These are phyloP conservation scores for Eremobia ochroleuca DNA, from an alignment of 2,888 invertebrate genomes.

Conservation along the genomic window DNA sequence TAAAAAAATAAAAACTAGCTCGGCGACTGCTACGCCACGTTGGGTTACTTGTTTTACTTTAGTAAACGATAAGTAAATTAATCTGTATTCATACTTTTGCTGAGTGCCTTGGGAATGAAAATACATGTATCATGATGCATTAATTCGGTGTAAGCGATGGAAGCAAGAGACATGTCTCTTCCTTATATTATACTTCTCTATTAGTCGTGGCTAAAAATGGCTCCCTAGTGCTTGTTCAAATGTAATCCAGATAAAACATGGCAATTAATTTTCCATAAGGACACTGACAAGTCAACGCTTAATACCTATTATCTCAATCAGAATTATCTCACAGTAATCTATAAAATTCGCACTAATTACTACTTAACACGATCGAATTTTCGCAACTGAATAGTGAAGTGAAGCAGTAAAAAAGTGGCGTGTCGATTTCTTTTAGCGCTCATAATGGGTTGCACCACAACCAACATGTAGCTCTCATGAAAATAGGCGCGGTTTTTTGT, in stretches of 20 bases:
- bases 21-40: too few species aligned
- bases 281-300: constrained; percentile 12
- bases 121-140: too few species aligned
- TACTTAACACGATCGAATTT: constrained; percentile 53
- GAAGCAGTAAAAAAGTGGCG: constrained; percentile 72
- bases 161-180: too few species aligned
- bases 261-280: neutral
- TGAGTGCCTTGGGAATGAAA: too few species aligned
- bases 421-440: constrained; percentile 77
- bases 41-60: too few species aligned
- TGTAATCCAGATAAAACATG: neutral
- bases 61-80: too few species aligned
- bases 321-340: constrained; percentile 57
- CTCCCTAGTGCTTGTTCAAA: neutral
- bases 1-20: too few species aligned
- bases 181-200: neutral
- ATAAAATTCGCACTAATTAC: constrained; percentile 55
- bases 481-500: constrained; percentile 83
- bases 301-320: constrained; percentile 46
- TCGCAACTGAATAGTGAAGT: constrained; percentile 68
- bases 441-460: constrained; percentile 75
- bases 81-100: too few species aligned
- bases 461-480: constrained; percentile 77
- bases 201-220: neutral
- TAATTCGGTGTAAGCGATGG: too few species aligned